A percentile compares a stretch with the other conserved stretches of the same genome.
Evolutionary conservation across 2,797 vertebrate species (phyloP).

Genomic region (Synanceia verrucosa): DNA sequence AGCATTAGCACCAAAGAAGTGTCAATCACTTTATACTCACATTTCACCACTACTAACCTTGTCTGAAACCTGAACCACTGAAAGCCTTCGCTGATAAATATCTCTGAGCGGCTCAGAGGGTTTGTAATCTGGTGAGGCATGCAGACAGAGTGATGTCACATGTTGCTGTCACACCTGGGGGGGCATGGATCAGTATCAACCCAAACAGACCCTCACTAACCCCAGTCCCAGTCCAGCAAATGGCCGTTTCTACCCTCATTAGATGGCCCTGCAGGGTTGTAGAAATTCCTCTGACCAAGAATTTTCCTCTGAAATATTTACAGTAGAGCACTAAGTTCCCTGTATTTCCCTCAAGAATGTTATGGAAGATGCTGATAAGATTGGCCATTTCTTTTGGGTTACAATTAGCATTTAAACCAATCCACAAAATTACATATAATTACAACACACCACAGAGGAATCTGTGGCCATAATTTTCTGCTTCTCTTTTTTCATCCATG

Average conservation of each 20-base stretch:
- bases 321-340: background rate
- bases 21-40: background rate
- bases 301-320: constrained; percentile 17
- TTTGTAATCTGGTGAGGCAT: constrained; percentile 63
- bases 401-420: background rate
- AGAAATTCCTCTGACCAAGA: constrained; percentile 17
- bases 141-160: constrained; percentile 71
- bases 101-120: constrained; percentile 52
- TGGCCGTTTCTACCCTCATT: background rate
- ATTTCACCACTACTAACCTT: constrained; percentile 12
- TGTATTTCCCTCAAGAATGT: background rate
- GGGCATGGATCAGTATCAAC: constrained; percentile 59
- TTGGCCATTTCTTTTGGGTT: background rate
- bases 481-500: constrained; percentile 38
- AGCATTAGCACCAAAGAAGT: background rate
- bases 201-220: constrained; percentile 64
- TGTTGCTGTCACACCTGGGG: constrained; percentile 62
- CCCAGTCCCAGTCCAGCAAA: constrained; percentile 24
- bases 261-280: constrained; percentile 5
- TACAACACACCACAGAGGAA: constrained; percentile 2
- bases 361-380: background rate
- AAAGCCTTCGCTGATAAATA: constrained; percentile 54
- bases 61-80: constrained; percentile 44
- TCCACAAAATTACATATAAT: background rate
- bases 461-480: background rate